phyloP scores from a whole-genome alignment of 2,797 vertebrate genomes.

The Pitangus sulphuratus region DNA sequence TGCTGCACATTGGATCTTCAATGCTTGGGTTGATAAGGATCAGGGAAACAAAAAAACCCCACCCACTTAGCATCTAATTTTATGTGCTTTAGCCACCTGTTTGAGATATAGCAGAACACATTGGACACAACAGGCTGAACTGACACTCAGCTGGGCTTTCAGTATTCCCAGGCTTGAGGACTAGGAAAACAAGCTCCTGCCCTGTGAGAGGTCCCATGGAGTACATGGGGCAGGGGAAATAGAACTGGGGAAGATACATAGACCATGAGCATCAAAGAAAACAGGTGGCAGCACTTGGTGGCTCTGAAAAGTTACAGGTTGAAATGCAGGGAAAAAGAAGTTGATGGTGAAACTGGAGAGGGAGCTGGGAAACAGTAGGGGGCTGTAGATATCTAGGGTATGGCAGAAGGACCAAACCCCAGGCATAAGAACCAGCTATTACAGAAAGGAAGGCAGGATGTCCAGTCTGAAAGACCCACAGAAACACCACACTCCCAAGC shows the following conservation, averaged over 20 bases:
- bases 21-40: background rate
- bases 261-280: background rate
- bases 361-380: background rate
- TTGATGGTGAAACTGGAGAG: background rate
- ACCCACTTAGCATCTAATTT: background rate
- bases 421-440: background rate
- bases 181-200: background rate
- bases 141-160: background rate
- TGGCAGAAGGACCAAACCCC: background rate
- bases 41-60: background rate
- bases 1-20: background rate
- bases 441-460: background rate
- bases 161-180: background rate
- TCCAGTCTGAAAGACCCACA: background rate
- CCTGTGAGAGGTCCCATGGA: background rate
- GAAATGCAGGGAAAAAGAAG: background rate
- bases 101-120: background rate
- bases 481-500: background rate
- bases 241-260: accelerated
- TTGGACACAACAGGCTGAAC: accelerated
- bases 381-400: background rate
- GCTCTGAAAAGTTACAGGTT: background rate
- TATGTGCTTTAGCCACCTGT: background rate
- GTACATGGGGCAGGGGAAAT: accelerated
- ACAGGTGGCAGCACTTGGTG: background rate